phyloP scores from a whole-genome alignment of 2,797 vertebrate species.

The Vespertilio murinus region DNA sequence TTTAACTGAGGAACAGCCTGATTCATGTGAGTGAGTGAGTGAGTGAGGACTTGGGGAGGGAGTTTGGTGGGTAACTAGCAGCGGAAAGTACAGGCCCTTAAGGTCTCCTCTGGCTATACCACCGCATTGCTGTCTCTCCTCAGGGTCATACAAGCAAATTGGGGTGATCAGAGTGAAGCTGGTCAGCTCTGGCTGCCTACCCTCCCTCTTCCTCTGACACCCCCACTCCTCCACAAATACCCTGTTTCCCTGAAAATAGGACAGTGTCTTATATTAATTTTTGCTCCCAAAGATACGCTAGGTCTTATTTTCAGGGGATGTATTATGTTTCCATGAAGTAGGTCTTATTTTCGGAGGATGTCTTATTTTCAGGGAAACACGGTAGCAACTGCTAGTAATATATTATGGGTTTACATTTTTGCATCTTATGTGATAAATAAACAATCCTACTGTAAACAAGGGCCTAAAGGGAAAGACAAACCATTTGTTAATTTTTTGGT shows the following conservation, averaged over 20 bases:
- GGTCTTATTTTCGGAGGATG: no score
- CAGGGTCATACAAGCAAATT: background rate
- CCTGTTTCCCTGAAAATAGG: no score
- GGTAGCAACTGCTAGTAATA: background rate
- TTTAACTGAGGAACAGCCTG: background rate
- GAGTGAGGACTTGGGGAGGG: background rate
- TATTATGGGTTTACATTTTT: background rate
- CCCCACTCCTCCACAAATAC: background rate
- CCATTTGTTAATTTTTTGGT: background rate
- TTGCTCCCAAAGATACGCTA: no score
- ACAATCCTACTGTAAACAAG: background rate
- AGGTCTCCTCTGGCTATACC: no score
- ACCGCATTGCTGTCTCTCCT: background rate
- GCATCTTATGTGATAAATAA: background rate
- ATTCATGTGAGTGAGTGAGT: background rate
- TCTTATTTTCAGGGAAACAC: no score
- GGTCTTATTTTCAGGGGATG: no score
- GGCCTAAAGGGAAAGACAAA: background rate
- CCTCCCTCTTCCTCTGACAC: background rate
- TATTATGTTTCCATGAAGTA: no score
- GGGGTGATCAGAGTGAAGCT: background rate
- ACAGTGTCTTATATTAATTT: no score
- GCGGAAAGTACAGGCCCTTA: background rate
- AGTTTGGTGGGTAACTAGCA: background rate
- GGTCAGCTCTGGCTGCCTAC: no score